Evolutionary conservation across 2,113 vertebrate species (phyloP).

Genomic region (Brachypodius melanocephalos): DNA sequence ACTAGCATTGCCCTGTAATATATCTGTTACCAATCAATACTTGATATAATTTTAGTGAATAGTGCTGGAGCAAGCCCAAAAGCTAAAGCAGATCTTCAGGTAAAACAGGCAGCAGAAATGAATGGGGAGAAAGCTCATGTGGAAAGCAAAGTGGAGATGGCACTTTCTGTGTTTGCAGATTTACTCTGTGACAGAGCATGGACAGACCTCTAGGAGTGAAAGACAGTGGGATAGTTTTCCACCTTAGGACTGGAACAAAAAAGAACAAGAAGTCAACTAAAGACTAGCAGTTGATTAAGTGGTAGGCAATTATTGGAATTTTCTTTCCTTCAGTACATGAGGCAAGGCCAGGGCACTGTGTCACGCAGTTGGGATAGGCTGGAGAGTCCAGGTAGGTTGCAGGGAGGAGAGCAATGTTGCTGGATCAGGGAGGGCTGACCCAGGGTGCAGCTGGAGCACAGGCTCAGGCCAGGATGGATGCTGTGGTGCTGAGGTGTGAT

Average conservation of each 20-base stretch:
- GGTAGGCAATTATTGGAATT: not conserved
- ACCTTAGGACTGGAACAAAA: not conserved
- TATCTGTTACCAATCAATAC: not conserved
- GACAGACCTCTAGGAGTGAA: not conserved
- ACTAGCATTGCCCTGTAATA: not conserved
- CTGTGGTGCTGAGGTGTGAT: not conserved
- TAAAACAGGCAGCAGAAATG: not conserved
- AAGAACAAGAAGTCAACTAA: not conserved
- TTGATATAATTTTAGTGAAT: not conserved
- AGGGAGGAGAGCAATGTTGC: not conserved
- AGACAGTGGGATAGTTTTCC: not conserved
- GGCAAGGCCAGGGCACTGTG: not conserved
- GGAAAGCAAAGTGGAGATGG: not conserved
- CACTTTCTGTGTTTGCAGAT: not conserved
- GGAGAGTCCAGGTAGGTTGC: not conserved
- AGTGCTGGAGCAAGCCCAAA: not conserved
- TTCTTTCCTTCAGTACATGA: not conserved
- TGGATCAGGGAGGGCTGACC: not conserved
- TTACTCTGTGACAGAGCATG: rapidly evolving
- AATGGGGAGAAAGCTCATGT: not conserved
- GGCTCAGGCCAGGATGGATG: not conserved
- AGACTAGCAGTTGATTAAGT: not conserved
- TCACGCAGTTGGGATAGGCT: not conserved
- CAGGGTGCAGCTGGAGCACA: not conserved
- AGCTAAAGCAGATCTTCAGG: not conserved